Evolutionary conservation across 2,797 vertebrate genomes (phyloP).

Genomic region (Poecilia velifera): DNA sequence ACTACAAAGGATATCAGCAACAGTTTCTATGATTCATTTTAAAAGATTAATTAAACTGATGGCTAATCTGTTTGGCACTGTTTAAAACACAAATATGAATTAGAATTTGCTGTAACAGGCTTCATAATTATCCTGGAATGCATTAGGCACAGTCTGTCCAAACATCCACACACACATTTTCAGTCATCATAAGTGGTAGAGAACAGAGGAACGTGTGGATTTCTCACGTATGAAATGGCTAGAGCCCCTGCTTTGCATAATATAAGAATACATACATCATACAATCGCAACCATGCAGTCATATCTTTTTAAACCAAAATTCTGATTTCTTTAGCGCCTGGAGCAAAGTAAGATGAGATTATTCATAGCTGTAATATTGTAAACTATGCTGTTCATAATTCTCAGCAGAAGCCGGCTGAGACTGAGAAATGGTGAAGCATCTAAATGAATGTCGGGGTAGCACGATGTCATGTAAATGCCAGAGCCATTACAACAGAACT

Average conservation of each 20-base stretch:
- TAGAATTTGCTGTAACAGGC: background rate
- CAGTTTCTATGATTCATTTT: background rate
- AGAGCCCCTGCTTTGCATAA: background rate
- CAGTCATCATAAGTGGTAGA: background rate
- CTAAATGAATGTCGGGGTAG: slow-evolving; percentile 47
- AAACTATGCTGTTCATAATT: slow-evolving; percentile 1
- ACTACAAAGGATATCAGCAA: background rate
- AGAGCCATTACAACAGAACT: slow-evolving; percentile 45
- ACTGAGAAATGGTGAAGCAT: slow-evolving; percentile 38
- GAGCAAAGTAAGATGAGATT: background rate
- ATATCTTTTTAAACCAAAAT: background rate
- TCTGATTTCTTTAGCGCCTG: background rate
- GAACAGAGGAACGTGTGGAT: slow-evolving; percentile 15
- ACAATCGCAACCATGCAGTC: background rate
- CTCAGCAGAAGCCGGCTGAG: slow-evolving; percentile 5
- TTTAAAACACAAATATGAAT: background rate
- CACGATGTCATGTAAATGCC: slow-evolving; percentile 32
- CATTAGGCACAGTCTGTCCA: background rate
- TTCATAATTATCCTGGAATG: background rate
- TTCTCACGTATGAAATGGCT: background rate
- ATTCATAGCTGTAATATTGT: slow-evolving; percentile 36
- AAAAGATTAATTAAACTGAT: background rate
- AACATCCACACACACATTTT: background rate
- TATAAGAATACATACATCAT: background rate
- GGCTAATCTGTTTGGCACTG: background rate